A percentile compares a stretch with the other conserved stretches of the same genome.
Evolutionary conservation across 1,140 invertebrate genomes (phyloP).

Genomic region (Schlechtendalia chinensis): DNA sequence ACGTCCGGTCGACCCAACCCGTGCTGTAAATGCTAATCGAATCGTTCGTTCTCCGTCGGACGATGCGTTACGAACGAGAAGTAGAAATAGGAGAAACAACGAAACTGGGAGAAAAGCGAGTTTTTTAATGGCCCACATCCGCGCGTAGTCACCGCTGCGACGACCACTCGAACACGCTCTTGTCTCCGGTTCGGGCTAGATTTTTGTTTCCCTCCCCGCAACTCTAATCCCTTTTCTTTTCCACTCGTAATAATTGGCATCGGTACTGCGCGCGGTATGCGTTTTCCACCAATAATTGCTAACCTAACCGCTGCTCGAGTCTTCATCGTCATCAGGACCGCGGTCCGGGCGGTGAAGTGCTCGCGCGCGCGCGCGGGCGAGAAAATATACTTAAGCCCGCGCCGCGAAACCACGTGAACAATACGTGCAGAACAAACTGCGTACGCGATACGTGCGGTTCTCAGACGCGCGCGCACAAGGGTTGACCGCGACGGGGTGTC

Average conservation of each 20-base stretch:
- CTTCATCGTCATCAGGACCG: background rate
- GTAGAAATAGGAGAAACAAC: background rate
- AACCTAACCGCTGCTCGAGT: conserved; percentile 5
- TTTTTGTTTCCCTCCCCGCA: background rate
- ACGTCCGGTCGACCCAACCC: no score
- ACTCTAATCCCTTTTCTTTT: no score
- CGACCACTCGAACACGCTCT: conserved; percentile 38
- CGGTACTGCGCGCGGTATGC: background rate
- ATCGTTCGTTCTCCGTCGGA: no score
- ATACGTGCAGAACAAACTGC: background rate
- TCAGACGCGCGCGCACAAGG: background rate
- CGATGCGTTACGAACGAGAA: no score
- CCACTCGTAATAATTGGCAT: conserved; percentile 43
- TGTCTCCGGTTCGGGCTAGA: background rate
- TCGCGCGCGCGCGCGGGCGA: background rate
- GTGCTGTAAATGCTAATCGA: no score
- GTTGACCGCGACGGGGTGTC: background rate
- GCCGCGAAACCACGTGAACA: background rate
- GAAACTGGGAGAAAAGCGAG: conserved; percentile 10
- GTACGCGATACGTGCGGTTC: background rate
- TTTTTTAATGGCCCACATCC: conserved; percentile 50
- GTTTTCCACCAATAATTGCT: conserved; percentile 16
- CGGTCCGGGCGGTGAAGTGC: background rate
- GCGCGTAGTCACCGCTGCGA: background rate
- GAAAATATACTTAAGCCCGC: conserved; percentile 1